Conservation (phyloP, 30 jellyfish, hydroid and myxozoan genomes). For the Rhopilema esculentum region DNA sequence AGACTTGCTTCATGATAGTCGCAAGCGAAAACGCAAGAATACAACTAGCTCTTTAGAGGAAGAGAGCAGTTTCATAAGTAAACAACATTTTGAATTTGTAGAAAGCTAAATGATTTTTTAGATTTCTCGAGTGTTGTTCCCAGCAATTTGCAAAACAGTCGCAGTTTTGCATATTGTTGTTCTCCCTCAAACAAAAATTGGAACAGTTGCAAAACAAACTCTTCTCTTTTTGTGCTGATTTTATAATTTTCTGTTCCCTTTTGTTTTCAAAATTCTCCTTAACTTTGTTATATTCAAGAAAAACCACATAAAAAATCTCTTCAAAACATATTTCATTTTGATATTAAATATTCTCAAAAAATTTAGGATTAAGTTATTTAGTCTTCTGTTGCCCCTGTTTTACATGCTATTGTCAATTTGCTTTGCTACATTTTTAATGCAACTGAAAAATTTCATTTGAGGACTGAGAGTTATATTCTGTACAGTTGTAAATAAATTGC, state of each 20-base stretch:
- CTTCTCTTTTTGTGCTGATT: too few relatives aligned
- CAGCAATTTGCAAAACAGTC: not conserved
- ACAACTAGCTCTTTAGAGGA: not conserved
- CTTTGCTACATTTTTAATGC: not conserved
- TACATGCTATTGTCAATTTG: too few relatives aligned
- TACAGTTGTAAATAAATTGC: slow-evolving; percentile 56
- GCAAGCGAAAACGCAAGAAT: slow-evolving; percentile 67
- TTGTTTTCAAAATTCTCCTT: too few relatives aligned
- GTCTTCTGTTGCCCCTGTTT: too few relatives aligned
- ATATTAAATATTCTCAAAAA: too few relatives aligned
- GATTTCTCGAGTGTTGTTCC: not conserved
- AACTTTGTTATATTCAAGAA: too few relatives aligned
- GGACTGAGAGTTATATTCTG: slow-evolving; percentile 17
- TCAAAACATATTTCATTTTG: too few relatives aligned
- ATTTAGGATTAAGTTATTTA: too few relatives aligned
- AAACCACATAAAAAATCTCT: too few relatives aligned
- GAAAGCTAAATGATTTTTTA: slow-evolving; percentile 31
- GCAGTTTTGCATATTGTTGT: slow-evolving; percentile 16
- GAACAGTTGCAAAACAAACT: not conserved
- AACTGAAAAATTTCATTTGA: slow-evolving; percentile 13
- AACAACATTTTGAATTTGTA: slow-evolving; percentile 48
- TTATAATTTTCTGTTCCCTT: too few relatives aligned
- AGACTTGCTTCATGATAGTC: slow-evolving; percentile 46
- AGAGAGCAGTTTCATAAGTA: slow-evolving; percentile 6
- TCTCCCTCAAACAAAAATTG: not conserved